Conservation (phyloP, 2,113 vertebrate species). For the Stomatorhinus ivindoensis region DNA sequence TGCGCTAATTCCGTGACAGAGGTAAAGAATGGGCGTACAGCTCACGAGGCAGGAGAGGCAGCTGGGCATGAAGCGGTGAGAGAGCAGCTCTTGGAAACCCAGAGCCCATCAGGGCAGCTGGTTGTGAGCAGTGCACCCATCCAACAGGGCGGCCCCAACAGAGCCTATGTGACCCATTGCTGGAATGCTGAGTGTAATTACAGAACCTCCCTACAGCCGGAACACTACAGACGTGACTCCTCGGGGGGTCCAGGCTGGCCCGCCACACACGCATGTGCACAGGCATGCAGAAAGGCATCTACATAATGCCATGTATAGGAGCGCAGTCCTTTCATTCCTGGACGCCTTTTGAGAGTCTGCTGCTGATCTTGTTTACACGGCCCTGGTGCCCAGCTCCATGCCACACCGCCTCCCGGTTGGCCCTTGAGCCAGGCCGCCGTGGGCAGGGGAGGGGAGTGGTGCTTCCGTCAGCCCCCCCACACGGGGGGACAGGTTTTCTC, state of each 20-base stretch:
- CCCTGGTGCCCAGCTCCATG: not conserved
- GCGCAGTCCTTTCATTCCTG: not conserved
- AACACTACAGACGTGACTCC: not conserved
- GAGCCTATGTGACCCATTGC: not conserved
- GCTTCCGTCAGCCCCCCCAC: conserved; percentile 1
- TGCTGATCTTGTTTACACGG: conserved; percentile 15
- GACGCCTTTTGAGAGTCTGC: not conserved
- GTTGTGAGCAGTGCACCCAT: not conserved
- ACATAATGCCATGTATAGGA: not conserved
- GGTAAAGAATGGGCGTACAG: not conserved
- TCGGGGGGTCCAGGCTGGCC: not conserved
- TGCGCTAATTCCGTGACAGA: too few species aligned
- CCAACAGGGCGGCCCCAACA: not conserved
- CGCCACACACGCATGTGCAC: not conserved
- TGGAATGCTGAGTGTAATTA: not conserved
- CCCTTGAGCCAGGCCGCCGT: conserved; percentile 3
- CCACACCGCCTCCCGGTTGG: not conserved
- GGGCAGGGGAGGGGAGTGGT: not conserved
- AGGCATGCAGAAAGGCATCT: too few species aligned
- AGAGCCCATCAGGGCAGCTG: not conserved
- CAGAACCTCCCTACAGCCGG: not conserved
- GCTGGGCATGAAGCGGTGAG: not conserved
- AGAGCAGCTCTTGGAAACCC: not conserved
- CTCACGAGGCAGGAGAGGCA: not conserved
- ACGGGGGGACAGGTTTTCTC: conserved; percentile 30